Base-by-base conservation (phyloP, 1,140 invertebrate species). In the Kradibia gibbosae region DNA sequence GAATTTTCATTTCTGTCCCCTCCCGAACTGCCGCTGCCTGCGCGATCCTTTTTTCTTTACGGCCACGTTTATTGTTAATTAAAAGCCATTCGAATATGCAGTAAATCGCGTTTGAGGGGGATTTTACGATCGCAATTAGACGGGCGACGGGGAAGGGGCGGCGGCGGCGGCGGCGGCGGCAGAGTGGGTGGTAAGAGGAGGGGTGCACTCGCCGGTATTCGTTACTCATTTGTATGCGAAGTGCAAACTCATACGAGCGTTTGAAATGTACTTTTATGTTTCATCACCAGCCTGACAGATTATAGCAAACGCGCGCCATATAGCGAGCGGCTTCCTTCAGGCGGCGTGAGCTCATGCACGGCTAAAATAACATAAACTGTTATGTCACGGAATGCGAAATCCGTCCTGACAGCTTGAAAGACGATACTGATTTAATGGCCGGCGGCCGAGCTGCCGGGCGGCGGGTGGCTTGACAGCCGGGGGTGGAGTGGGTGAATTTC, bases 391-490 rank as follows among this genome's bases (percentile, higher is more conserved):
- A 48, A 77, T 45, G 75, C 75, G 77, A 78, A 78, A 78, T 78
- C 65, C 48, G 31, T 78, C 77, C 57, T 42, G 77, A 78, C 85
- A 86, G 87, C 85, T 86, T 81, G 84, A 88, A 88, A 86, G 86
- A 87, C 85, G 85, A 89, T 88, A 89, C 88, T 88, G 87, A 86
- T 88, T 85, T 86, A 87, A 86, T 87, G 85, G 78, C 62, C 55
- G 77, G 74, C 75, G 20, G 15, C 3, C 10, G 10, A 22, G 22
- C 50, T 53, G 50, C 50, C 50, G 15, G 22, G n/a, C 3, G 50
- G 50, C 50, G 50, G 45, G 17, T n/a, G n/a, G n/a, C n/a, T 7
- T 17, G 45, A 48, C 45, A 10, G 45, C 45, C 45, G 45, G 17
- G 7, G 17, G 45, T 17, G 45, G 45, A 48, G 45, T 17, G 45